A percentile compares a stretch with the other conserved stretches of the same genome.
These are phyloP conservation scores for Orthonevra nobilis DNA, from an alignment of 2,888 invertebrate genomes.

Conservation along the genomic window DNA sequence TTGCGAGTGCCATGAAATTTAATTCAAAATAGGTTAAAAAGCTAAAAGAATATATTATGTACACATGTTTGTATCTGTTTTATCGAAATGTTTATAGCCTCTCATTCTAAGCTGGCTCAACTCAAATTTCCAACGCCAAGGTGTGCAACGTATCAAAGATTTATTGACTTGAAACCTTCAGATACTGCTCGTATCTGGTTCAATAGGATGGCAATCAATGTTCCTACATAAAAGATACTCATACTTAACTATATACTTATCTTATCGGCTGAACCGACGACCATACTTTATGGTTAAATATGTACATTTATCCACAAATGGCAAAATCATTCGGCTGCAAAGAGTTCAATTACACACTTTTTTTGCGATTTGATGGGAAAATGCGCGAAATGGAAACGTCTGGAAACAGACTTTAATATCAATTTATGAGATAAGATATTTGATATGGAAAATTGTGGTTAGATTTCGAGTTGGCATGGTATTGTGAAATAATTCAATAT, in stretches of 20 bases:
- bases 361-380: background rate
- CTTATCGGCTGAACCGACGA: too few species aligned
- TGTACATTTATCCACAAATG: background rate
- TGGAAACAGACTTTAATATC: background rate
- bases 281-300: background rate
- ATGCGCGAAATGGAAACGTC: background rate
- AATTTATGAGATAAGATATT: conserved; percentile 16
- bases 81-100: conserved; percentile 13
- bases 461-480: conserved; percentile 26
- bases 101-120: background rate
- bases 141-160: background rate
- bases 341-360: background rate
- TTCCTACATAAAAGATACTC: background rate
- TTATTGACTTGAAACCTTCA: conserved; percentile 4
- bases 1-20: background rate
- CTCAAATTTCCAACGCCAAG: background rate
- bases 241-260: background rate
- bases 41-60: background rate
- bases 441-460: conserved; percentile 27
- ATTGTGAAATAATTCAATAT: conserved; percentile 21
- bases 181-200: conserved; percentile 3
- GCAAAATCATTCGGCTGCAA: background rate
- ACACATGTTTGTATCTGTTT: too few species aligned
- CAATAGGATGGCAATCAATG: background rate
- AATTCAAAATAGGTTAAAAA: background rate